Conservation (phyloP, 2,113 vertebrate species). For the Bos taurus region DNA sequence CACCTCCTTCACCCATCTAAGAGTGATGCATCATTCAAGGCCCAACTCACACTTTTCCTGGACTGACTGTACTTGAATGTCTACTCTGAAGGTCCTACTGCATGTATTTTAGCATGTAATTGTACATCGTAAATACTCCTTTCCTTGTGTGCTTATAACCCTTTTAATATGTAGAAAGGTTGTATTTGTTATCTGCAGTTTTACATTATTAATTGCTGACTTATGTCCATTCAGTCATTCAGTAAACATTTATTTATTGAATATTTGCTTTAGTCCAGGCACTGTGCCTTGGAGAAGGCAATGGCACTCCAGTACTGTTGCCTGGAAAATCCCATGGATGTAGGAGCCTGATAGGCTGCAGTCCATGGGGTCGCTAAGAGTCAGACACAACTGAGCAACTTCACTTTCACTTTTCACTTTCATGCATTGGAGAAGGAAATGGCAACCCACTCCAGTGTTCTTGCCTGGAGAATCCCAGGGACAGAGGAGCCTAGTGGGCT, state of each 20-base stretch:
- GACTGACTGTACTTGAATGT: neutral
- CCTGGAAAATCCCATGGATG: too few relatives aligned
- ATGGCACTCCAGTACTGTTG: too few relatives aligned
- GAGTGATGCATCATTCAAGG: neutral
- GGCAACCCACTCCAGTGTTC: too few relatives aligned
- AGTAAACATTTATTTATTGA: conserved; percentile 17
- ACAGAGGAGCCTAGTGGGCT: too few relatives aligned
- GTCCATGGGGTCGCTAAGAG: too few relatives aligned
- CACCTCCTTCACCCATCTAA: neutral
- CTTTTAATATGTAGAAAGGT: neutral
- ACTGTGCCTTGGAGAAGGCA: neutral
- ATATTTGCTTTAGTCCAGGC: neutral
- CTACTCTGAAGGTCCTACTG: neutral
- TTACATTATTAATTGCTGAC: conserved; percentile 18
- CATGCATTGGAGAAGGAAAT: too few relatives aligned
- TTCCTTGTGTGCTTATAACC: neutral
- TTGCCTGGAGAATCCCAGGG: too few relatives aligned
- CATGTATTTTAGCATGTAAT: neutral
- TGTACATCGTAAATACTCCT: neutral
- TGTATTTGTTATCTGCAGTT: neutral
- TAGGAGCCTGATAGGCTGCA: too few relatives aligned
- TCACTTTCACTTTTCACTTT: too few relatives aligned
- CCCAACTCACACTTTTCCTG: neutral
- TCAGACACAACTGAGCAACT: too few relatives aligned
- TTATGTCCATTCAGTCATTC: neutral